Conservation (phyloP, 1,140 invertebrate genomes). For the Drosophila tsacasi region DNA sequence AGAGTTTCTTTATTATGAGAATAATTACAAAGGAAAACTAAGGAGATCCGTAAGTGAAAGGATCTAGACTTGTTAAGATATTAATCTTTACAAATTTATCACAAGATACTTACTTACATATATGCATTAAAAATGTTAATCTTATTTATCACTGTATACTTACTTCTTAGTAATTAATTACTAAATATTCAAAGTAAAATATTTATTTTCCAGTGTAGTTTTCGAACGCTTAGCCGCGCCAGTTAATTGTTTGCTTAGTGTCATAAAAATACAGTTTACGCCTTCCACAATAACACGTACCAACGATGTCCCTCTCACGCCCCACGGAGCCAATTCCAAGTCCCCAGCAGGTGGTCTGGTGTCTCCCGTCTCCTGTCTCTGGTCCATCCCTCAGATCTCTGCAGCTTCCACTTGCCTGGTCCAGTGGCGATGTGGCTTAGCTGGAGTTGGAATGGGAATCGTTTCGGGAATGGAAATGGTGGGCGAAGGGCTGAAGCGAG, state of each 20-base stretch:
- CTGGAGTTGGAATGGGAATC: slow-evolving; percentile 23
- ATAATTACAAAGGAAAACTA: neutral
- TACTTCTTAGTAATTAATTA: too few relatives aligned
- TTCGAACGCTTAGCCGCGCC: slow-evolving; percentile 25
- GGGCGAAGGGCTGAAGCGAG: neutral
- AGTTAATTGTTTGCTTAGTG: slow-evolving; percentile 81
- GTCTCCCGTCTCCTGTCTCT: neutral
- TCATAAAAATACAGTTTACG: slow-evolving; percentile 81
- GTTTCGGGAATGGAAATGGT: neutral
- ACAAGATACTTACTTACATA: neutral
- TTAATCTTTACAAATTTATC: neutral
- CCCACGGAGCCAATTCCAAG: neutral
- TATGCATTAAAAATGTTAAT: neutral
- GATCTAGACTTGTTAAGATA: too few relatives aligned
- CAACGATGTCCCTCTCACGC: slow-evolving; percentile 17
- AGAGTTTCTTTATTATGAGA: too few relatives aligned
- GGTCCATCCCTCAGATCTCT: slow-evolving; percentile 3
- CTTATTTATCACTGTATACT: neutral
- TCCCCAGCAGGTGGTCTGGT: neutral
- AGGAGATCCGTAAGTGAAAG: neutral
- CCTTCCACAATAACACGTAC: slow-evolving; percentile 71
- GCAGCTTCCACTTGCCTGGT: slow-evolving; percentile 1
- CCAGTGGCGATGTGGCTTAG: slow-evolving; percentile 45
- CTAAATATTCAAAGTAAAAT: too few relatives aligned
- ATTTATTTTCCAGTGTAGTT: slow-evolving; percentile 4